Evolutionary conservation across 2,888 invertebrate genomes (phyloP).

Genomic region (Crossocerus cetratus): DNA sequence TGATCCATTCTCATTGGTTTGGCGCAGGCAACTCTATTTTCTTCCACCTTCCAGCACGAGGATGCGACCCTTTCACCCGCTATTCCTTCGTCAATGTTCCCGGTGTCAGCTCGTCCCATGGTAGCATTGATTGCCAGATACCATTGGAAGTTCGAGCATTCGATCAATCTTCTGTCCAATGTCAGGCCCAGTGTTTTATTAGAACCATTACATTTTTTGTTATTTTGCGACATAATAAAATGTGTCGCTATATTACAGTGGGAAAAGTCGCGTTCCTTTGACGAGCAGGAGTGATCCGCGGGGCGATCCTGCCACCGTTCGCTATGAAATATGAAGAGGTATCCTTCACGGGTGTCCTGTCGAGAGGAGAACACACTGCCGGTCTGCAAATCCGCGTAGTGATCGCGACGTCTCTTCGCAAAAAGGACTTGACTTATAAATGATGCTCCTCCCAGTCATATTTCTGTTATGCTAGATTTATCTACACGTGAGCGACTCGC

Average conservation of each 20-base stretch:
- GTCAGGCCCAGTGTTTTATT: no score
- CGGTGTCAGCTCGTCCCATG: not conserved
- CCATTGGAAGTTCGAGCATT: not conserved
- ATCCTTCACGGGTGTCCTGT: not conserved
- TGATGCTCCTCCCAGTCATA: not conserved
- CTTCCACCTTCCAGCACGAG: not conserved
- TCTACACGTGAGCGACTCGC: not conserved
- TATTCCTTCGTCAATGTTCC: not conserved
- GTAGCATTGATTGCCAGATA: not conserved
- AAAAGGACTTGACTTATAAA: not conserved
- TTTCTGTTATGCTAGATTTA: not conserved
- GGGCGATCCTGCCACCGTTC: no score
- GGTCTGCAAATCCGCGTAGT: not conserved
- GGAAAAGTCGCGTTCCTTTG: no score
- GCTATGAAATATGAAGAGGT: not conserved
- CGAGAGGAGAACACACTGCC: not conserved
- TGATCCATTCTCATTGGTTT: not conserved
- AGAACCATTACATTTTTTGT: no score
- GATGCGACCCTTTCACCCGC: not conserved
- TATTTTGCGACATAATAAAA: no score
- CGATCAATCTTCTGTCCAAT: not conserved
- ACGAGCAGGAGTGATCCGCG: no score
- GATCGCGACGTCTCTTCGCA: not conserved
- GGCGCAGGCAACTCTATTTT: not conserved
- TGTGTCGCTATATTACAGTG: no score